phyloP scores from a whole-genome alignment of 1,140 invertebrate genomes.

The Sinella curviseta region DNA sequence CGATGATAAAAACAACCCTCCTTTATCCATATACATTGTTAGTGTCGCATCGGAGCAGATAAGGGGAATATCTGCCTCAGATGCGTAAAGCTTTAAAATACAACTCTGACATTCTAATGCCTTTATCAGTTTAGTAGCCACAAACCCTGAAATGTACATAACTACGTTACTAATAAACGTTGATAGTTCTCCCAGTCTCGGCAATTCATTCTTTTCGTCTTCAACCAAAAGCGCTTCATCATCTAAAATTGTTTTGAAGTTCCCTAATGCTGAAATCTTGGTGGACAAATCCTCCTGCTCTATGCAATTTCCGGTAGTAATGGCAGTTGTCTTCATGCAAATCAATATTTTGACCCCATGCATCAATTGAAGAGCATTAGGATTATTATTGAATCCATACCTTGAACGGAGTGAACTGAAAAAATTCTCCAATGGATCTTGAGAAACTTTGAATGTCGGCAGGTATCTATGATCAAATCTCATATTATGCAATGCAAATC shows the following conservation, averaged over 20 bases:
- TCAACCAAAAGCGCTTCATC: not conserved
- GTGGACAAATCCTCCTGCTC: not conserved
- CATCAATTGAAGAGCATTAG: conserved; percentile 25
- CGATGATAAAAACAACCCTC: not conserved
- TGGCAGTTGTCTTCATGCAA: not conserved
- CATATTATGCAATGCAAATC: conserved; percentile 29
- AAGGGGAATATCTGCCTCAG: not conserved
- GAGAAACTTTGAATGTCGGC: conserved; percentile 52
- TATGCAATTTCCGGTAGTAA: not conserved
- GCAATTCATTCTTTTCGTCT: not conserved
- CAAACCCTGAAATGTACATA: not conserved
- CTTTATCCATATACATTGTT: not conserved
- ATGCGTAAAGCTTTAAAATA: not conserved
- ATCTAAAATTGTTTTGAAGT: not conserved
- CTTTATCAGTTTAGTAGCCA: not conserved
- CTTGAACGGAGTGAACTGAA: conserved; percentile 52
- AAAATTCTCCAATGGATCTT: conserved; percentile 56
- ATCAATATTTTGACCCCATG: not conserved
- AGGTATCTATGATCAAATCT: conserved; percentile 42
- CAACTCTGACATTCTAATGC: not conserved
- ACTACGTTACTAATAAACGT: not conserved
- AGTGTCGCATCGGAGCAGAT: not conserved
- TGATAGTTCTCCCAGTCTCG: not conserved
- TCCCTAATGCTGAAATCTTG: not conserved
- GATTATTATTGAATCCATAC: conserved; percentile 55